phyloP scores from a whole-genome alignment of 2,797 vertebrate genomes.

The Gallinago nigripennis region DNA sequence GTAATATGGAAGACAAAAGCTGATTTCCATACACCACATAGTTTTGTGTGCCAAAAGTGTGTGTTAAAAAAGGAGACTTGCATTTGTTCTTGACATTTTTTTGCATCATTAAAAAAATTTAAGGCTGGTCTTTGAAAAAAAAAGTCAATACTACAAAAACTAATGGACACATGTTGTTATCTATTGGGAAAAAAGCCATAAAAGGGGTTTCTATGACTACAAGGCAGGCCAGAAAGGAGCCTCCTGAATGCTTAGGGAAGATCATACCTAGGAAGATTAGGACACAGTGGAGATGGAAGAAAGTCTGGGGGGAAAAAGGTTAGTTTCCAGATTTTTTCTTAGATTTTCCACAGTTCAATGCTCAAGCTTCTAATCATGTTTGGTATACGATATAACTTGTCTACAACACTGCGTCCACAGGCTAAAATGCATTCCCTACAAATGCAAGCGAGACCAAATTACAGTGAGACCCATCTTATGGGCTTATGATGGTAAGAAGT shows the following conservation, averaged over 20 bases:
- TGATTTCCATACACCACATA: neutral
- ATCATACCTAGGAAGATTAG: neutral
- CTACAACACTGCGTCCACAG: neutral
- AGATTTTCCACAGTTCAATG: fast-evolving
- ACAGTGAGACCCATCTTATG: fast-evolving
- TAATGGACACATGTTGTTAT: neutral
- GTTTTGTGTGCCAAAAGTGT: neutral
- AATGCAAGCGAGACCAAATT: neutral
- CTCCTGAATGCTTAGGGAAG: neutral
- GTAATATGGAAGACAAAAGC: constrained; percentile 4
- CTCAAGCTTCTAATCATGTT: neutral
- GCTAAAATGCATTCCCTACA: neutral
- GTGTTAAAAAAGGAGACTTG: neutral
- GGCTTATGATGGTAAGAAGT: fast-evolving
- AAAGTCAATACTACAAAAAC: neutral
- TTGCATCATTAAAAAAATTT: neutral
- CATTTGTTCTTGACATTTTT: neutral
- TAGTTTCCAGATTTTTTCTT: neutral
- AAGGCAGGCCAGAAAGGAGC: neutral
- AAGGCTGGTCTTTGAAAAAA: neutral
- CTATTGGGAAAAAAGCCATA: neutral
- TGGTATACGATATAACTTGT: fast-evolving
- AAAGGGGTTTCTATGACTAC: neutral
- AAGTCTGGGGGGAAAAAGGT: neutral
- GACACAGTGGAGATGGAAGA: neutral